phyloP scores from a whole-genome alignment of 2,888 invertebrate species.

The Endomychus coccineus region DNA sequence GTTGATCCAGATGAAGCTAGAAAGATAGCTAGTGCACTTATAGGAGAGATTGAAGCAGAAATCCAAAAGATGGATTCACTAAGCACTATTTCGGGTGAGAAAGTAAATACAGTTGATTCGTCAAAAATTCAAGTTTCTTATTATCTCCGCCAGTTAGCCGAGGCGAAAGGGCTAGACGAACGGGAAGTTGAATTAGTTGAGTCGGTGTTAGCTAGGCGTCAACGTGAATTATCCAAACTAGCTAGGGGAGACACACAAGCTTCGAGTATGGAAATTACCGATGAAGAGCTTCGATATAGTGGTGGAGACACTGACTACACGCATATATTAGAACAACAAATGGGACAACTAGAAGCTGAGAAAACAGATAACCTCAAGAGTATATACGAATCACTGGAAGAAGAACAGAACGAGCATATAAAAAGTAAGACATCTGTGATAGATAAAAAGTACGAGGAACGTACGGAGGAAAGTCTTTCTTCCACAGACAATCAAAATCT shows the following conservation, averaged over 20 bases:
- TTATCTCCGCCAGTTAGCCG: conserved; percentile 42
- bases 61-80: conserved; percentile 41
- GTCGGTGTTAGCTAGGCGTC: conserved; percentile 46
- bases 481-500: not conserved
- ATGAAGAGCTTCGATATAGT: conserved; percentile 64
- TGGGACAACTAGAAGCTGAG: conserved; percentile 44
- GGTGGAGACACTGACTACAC: conserved; percentile 61
- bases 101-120: conserved; percentile 24
- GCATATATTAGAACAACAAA: conserved; percentile 40
- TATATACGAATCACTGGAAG: conserved; percentile 26
- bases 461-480: conserved; percentile 3
- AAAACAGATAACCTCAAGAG: conserved; percentile 43
- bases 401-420: conserved; percentile 25
- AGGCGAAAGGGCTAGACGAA: conserved; percentile 44
- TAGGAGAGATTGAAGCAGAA: conserved; percentile 50
- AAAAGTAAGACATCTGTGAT: conserved; percentile 23
- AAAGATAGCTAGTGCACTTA: conserved; percentile 45
- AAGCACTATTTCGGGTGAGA: conserved; percentile 14
- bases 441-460: conserved; percentile 33
- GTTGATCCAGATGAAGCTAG: conserved; percentile 47
- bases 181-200: conserved; percentile 45
- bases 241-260: conserved; percentile 45
- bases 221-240: conserved; percentile 41
- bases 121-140: conserved; percentile 41
- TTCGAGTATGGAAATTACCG: conserved; percentile 51